Evolutionary conservation across 2,797 vertebrate genomes (phyloP).

Genomic region (Streptopelia turtur): DNA sequence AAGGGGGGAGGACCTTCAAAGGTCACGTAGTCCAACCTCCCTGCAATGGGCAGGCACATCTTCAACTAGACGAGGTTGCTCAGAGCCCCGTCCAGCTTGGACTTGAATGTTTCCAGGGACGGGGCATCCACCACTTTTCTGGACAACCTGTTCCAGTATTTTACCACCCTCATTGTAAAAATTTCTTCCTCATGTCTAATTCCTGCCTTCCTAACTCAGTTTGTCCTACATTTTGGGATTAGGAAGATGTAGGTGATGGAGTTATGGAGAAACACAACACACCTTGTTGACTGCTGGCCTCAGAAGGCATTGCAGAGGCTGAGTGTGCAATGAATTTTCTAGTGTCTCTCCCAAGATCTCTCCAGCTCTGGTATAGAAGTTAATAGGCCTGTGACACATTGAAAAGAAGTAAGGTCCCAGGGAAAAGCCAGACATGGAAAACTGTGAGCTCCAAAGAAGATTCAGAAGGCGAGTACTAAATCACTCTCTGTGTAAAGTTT

Average conservation of each 20-base stretch:
- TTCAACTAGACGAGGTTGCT: too few species aligned
- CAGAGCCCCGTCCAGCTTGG: too few species aligned
- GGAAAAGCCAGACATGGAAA: neutral
- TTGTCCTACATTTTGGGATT: neutral
- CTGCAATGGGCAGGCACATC: too few species aligned
- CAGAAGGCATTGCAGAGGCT: neutral
- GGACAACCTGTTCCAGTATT: too few species aligned
- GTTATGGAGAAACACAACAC: neutral
- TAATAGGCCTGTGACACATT: too few species aligned
- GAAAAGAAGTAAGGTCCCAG: neutral
- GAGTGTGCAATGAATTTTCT: neutral
- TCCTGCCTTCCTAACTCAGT: neutral
- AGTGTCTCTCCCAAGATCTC: neutral
- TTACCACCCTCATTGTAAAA: too few species aligned
- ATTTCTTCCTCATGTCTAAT: too few species aligned
- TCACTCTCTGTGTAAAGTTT: neutral
- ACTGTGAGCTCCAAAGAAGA: neutral
- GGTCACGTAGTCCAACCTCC: too few species aligned
- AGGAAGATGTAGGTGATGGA: too few species aligned
- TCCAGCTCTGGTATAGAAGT: neutral
- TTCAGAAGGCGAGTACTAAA: neutral
- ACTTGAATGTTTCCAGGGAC: too few species aligned
- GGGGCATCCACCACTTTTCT: too few species aligned
- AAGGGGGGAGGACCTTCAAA: too few species aligned
- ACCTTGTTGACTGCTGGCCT: neutral